Base-by-base conservation (phyloP, 2,888 invertebrate species). In the Oscheius sp. region DNA sequence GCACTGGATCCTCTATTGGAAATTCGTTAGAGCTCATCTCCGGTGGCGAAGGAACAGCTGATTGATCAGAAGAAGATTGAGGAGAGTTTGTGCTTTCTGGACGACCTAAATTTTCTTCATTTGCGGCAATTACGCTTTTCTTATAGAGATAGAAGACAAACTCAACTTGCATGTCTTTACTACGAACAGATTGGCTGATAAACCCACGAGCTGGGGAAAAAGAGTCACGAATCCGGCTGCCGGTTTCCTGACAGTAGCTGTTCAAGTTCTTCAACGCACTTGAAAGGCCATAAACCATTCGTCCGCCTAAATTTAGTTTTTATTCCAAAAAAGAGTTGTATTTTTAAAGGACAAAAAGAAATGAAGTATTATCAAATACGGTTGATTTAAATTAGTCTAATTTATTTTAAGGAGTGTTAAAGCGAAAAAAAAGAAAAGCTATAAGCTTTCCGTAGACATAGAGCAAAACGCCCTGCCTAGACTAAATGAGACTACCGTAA, bases 211-310 rank as follows among this genome's bases (percentile, higher is more conserved):
- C 71, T 33, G 80, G 80, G 20, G 82, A 81, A 45, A 85, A 70
- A 12, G 81, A 78, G 52, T 81, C 82, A 25, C 82, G 75, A 45
- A 83, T 53, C 45, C 80, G 79, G 17, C 71, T 73, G 15, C 83
- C 76, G 46, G 76, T 78, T 52, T 83, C 81, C 66, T 83, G 82
- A 70, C 79, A 85, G 69, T 81, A 85, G 64, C 61, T 77, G 76
- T 85, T 85, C 58, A 85, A 68, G 66, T 79, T 83, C 66, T 81
- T 80, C 63, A 85, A 65, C 37, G 81, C 81, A 65, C 78, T 75
- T 31, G 80, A 76, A 55, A 85, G 76, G 37, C 77, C 75, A 75
- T 78, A 76, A 70, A 78, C 78, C 78, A 78, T 78, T 71, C 65
- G 70, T 61, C n/a, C 57, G 39, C 23, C 61, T 61, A 29, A n/a